Base-by-base conservation (phyloP, 2,113 vertebrate genomes). In the Chloropsis cyanopogon region DNA sequence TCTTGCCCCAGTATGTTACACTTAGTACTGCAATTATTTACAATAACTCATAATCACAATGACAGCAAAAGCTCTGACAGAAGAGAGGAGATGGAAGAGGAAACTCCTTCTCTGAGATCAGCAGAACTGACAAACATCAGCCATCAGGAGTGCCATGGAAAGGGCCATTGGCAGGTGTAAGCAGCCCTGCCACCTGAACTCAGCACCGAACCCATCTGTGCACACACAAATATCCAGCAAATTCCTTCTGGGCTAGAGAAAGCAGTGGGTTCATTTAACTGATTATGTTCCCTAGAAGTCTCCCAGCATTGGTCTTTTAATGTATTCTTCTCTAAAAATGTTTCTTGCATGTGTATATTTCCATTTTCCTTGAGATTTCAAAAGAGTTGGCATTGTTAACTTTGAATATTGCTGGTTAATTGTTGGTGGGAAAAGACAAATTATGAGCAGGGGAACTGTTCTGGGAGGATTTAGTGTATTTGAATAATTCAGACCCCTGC, bases 401-500 rank as follows among this genome's bases (percentile, higher is more conserved):
- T 98, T 99, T 98, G 98, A 98, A 98, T 98, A 99, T 98, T 98
- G 98, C 98, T 96, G 95, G 98, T 98, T 99, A 99, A 99, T 99
- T 99, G 99, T 98, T 98, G 98, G 98, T 91, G 97, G 98, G 98
- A 97, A 98, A 99, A 99, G 98, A 99, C 98, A 99, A 99, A 99
- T 99, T 99, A 99, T 98, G 98, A 99, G 98, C 98, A 97, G 97
- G 98, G 98, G 98, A 98, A 98, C 96, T 96, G 98, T 98, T 98
- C 97, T 98, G 97, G 97, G 98, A 98, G 98, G 98, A 99, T 99
- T 98, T 99, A 98, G 98, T 98, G 98, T 99, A 99, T 99, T 99
- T 99, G 99, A 99, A 99, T 99, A 99, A 99, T 99, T 99, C 99
- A 99, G 98, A 98, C 98, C 98, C 98, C 99, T 92, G 98, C 98